These are phyloP conservation scores for Micropterix aruncella DNA, from an alignment of 2,888 invertebrate species.

Conservation along the genomic window DNA sequence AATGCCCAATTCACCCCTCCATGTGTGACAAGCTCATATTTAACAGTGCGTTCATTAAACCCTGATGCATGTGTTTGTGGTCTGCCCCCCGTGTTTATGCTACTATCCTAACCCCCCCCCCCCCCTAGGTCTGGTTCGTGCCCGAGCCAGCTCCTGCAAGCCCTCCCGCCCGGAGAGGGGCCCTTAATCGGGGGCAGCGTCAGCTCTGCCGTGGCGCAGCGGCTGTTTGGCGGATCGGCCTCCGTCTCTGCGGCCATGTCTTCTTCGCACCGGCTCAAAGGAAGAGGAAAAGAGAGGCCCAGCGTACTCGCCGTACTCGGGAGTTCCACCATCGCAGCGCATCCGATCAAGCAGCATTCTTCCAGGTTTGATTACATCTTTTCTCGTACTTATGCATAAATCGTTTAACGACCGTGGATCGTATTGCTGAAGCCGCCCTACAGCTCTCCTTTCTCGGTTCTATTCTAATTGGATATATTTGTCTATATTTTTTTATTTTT, in stretches of 20 bases:
- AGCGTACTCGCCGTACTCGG: constrained; percentile 15
- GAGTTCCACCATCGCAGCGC: constrained; percentile 6
- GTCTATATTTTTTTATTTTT: not conserved
- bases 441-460: constrained; percentile 3
- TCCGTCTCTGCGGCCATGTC: constrained; percentile 7
- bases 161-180: constrained; percentile 41
- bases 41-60: not conserved
- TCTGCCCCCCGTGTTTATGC: too few relatives aligned
- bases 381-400: constrained; percentile 1
- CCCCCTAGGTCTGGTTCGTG: constrained; percentile 74
- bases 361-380: constrained; percentile 5
- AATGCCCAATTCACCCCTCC: too few relatives aligned
- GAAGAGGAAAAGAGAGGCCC: constrained; percentile 18
- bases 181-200: constrained; percentile 7
- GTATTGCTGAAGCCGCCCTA: not conserved
- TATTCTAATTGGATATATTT: not conserved
- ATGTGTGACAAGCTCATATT: too few relatives aligned
- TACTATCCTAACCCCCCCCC: not conserved
- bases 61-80: too few relatives aligned
- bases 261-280: constrained; percentile 10
- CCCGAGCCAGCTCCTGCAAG: constrained; percentile 76
- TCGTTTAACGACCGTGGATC: constrained; percentile 8
- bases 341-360: constrained; percentile 3
- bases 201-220: constrained; percentile 10
- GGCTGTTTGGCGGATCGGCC: constrained; percentile 12